phyloP scores from a whole-genome alignment of 2,888 invertebrate species.

The Aspidapion aeneum region DNA sequence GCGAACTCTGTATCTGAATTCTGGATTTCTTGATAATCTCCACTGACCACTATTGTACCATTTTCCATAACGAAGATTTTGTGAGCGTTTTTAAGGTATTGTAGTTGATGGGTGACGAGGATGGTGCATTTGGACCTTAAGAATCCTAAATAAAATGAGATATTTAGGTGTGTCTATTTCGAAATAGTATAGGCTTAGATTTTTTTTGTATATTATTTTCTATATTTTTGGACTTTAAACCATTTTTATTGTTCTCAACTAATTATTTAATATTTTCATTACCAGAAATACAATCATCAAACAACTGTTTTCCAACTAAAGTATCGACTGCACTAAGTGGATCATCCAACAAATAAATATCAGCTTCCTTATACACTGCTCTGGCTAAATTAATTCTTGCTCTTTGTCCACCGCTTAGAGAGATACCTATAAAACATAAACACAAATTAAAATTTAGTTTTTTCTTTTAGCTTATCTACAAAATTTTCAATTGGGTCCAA shows the following conservation, averaged over 20 bases:
- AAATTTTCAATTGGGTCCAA: no score
- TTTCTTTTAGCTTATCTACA: no score
- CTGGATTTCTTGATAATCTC: slow-evolving; percentile 51
- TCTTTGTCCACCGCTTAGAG: slow-evolving; percentile 77
- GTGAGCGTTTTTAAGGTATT: slow-evolving; percentile 66
- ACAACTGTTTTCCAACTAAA: slow-evolving; percentile 71
- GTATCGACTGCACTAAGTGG: slow-evolving; percentile 78
- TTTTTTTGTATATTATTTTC: no score
- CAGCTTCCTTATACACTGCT: slow-evolving; percentile 72
- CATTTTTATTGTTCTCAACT: no score
- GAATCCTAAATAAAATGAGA: slow-evolving; percentile 41
- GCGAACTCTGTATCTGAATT: slow-evolving; percentile 53
- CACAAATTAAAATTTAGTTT: no score
- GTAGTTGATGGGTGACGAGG: slow-evolving; percentile 81
- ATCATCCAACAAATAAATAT: slow-evolving; percentile 76
- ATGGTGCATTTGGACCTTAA: slow-evolving; percentile 63
- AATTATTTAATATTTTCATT: no score
- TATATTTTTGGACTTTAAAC: no score
- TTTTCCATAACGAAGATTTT: slow-evolving; percentile 62
- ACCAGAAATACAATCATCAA: slow-evolving; percentile 64
- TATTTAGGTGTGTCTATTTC: no score
- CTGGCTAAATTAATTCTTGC: slow-evolving; percentile 75
- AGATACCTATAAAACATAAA: slow-evolving; percentile 47
- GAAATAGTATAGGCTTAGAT: no score
- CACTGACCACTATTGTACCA: slow-evolving; percentile 49